phyloP scores from a whole-genome alignment of 2,113 vertebrate genomes.

The Pao palembangensis region DNA sequence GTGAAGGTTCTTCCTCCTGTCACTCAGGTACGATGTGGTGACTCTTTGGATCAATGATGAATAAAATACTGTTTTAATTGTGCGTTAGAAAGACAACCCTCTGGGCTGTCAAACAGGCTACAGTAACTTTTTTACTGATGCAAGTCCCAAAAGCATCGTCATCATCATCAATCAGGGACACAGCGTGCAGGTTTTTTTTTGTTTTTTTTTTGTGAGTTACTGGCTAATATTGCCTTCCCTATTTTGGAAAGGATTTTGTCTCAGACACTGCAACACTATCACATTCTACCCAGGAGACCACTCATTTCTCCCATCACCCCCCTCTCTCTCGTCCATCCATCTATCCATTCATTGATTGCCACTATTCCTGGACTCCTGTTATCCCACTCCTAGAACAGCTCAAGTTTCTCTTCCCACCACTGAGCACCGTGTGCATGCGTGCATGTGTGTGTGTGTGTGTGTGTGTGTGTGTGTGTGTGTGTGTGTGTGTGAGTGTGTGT shows the following conservation, averaged over 20 bases:
- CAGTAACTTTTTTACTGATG: too few relatives aligned
- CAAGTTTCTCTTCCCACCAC: constrained; percentile 73
- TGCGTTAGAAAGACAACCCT: too few relatives aligned
- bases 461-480: too few relatives aligned
- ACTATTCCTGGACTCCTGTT: constrained; percentile 92
- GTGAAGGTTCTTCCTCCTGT: too few relatives aligned
- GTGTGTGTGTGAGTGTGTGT: too few relatives aligned
- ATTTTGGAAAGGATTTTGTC: constrained; percentile 81
- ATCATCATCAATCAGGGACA: not conserved
- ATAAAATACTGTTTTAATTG: too few relatives aligned
- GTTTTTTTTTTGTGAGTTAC: constrained; percentile 64
- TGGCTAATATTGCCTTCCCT: constrained; percentile 56
- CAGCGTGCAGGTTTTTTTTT: not conserved
- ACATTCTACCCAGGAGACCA: constrained; percentile 88
- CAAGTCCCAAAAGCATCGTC: too few relatives aligned
- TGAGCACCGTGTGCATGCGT: constrained; percentile 29
- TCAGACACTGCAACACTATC: constrained; percentile 85
- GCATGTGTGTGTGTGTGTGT: not conserved
- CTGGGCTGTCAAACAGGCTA: too few relatives aligned
- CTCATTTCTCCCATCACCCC: constrained; percentile 77
- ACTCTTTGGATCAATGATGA: too few relatives aligned
- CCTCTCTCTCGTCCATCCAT: constrained; percentile 61
- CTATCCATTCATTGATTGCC: constrained; percentile 89
- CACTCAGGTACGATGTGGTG: too few relatives aligned
- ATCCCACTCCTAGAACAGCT: constrained; percentile 68